These are phyloP conservation scores for Aphidoletes aphidimyza DNA, from an alignment of 2,888 invertebrate species.

Conservation along the genomic window DNA sequence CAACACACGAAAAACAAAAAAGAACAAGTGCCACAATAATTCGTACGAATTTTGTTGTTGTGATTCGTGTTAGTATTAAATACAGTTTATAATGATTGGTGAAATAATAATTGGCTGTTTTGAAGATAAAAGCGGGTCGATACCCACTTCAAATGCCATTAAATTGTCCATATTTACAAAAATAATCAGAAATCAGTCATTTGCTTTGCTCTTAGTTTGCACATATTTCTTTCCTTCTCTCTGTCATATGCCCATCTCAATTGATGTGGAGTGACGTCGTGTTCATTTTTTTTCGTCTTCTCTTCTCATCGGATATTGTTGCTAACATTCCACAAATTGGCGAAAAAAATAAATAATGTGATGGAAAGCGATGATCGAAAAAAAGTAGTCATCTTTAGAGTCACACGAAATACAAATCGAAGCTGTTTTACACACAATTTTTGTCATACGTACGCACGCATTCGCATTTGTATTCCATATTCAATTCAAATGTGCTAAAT, in stretches of 20 bases:
- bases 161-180: conserved; percentile 1
- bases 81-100: background rate
- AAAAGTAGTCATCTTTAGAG: background rate
- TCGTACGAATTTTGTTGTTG: background rate
- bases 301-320: background rate
- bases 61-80: too few species aligned
- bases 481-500: conserved; percentile 33
- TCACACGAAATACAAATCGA: conserved; percentile 2
- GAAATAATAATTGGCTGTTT: conserved; percentile 31
- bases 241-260: background rate
- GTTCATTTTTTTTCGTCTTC: background rate
- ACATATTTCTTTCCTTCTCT: too few species aligned
- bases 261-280: conserved; percentile 8
- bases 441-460: background rate
- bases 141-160: background rate
- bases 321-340: conserved; percentile 24
- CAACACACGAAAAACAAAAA: background rate
- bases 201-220: background rate
- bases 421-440: conserved; percentile 2
- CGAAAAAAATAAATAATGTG: background rate
- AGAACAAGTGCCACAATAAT: background rate
- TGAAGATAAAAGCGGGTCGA: conserved; percentile 32
- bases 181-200: background rate
- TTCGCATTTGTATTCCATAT: background rate
- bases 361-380: background rate